Evolutionary conservation across 2,113 vertebrate species (phyloP).

Genomic region (Scopus umbretta): DNA sequence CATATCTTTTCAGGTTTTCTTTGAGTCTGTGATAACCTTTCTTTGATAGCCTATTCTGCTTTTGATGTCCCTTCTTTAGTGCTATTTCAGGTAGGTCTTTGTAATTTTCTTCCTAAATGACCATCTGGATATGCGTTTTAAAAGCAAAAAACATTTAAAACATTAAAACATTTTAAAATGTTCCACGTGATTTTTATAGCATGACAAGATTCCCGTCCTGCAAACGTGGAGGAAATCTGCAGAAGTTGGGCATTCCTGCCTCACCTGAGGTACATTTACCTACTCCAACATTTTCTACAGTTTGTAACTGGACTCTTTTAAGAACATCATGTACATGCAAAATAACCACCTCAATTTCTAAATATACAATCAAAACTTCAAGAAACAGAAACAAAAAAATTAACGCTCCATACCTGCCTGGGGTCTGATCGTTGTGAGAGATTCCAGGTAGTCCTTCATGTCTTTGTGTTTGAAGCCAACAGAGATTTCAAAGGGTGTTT

Average conservation of each 20-base stretch:
- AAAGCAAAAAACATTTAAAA: not conserved
- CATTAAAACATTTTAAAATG: not conserved
- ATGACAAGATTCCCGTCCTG: not conserved
- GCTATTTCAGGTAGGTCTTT: not conserved
- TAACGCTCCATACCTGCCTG: slow-evolving; percentile 80
- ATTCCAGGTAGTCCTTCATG: slow-evolving; percentile 86
- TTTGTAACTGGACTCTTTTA: too few relatives aligned
- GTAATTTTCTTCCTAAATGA: not conserved
- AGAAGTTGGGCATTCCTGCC: not conserved
- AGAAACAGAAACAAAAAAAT: not conserved
- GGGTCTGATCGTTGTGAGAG: slow-evolving; percentile 87
- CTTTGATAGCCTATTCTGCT: not conserved
- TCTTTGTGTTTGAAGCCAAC: slow-evolving; percentile 87
- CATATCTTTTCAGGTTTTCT: not conserved
- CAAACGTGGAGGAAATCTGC: not conserved
- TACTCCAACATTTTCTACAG: not conserved
- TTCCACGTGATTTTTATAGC: not conserved
- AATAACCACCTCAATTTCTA: not conserved
- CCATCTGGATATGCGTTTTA: not conserved
- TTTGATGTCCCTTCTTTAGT: not conserved
- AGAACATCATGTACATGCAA: not conserved
- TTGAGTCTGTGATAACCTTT: not conserved
- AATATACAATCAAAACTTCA: not conserved
- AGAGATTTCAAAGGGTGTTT: slow-evolving; percentile 91
- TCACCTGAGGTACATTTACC: not conserved